A percentile compares a stretch with the other conserved stretches of the same genome.
phyloP scores from a whole-genome alignment of 2,797 vertebrate genomes.

The Cryptoprocta ferox region DNA sequence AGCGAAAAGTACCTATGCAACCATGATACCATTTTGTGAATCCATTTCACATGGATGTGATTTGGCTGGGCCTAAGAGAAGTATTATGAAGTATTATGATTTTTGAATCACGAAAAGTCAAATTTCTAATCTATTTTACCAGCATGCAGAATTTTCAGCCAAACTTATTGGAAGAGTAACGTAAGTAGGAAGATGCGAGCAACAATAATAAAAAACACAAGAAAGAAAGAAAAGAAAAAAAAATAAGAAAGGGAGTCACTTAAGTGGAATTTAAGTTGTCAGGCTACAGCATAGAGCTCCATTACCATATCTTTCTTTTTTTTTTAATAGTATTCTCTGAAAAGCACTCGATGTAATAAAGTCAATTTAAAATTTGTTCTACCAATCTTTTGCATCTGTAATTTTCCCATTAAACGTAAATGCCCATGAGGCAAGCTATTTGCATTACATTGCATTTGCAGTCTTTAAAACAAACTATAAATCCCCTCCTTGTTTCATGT shows the following conservation, averaged over 20 bases:
- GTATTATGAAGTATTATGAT: conserved; percentile 70
- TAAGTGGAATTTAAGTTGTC: conserved; percentile 87
- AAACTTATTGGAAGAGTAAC: conserved; percentile 82
- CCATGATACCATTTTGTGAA: background rate
- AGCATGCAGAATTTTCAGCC: conserved; percentile 76
- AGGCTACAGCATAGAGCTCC: conserved; percentile 86
- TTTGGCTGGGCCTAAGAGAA: background rate
- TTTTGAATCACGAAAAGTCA: conserved; percentile 80
- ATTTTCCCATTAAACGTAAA: conserved; percentile 93
- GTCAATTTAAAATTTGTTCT: conserved; percentile 93
- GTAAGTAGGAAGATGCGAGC: conserved; percentile 76
- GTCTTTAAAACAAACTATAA: conserved; percentile 94
- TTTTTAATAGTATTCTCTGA: conserved; percentile 92
- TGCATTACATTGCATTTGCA: conserved; percentile 93
- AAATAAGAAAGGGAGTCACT: conserved; percentile 76
- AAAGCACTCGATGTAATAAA: conserved; percentile 91
- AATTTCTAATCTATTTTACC: conserved; percentile 81
- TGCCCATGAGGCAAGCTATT: conserved; percentile 93
- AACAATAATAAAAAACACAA: background rate
- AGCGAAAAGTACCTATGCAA: background rate
- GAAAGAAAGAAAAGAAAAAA: background rate
- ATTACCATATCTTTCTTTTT: conserved; percentile 87
- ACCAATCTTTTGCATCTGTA: conserved; percentile 93
- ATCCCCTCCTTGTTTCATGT: conserved; percentile 92
- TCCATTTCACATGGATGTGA: background rate